phyloP scores from a whole-genome alignment of 2,113 vertebrate species.

The Malurus elegans region DNA sequence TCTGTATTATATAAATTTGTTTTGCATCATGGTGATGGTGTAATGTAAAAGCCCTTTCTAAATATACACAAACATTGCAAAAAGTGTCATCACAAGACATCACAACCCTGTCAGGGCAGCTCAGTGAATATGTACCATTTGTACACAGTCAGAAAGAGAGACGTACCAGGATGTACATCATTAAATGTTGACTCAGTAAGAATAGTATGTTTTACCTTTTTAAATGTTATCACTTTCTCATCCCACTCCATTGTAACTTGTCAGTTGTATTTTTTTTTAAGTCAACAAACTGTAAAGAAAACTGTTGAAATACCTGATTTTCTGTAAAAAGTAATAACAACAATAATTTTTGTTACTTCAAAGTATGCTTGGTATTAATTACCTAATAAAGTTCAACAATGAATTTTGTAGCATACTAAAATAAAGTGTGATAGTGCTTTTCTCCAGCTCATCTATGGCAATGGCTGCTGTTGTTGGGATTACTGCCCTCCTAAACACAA shows the following conservation, averaged over 20 bases:
- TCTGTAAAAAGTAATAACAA: conserved; percentile 78
- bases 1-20: conserved; percentile 31
- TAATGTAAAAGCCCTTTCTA: conserved; percentile 49
- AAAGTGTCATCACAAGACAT: conserved; percentile 39
- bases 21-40: not conserved
- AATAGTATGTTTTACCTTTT: conserved; percentile 70
- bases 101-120: conserved; percentile 18
- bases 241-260: conserved; percentile 63
- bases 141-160: conserved; percentile 49
- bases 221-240: conserved; percentile 63
- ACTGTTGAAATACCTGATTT: conserved; percentile 78
- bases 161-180: conserved; percentile 33
- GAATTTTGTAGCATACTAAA: conserved; percentile 72
- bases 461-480: not conserved
- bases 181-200: conserved; percentile 61
- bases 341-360: conserved; percentile 80
- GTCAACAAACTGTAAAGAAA: conserved; percentile 77
- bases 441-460: not conserved
- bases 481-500: not conserved
- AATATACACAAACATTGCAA: not conserved
- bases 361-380: conserved; percentile 64
- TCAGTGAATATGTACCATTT: conserved; percentile 45
- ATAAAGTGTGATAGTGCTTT: conserved; percentile 63
- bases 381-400: conserved; percentile 67
- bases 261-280: conserved; percentile 73